Evolutionary conservation across 2,113 vertebrate species (phyloP).

Genomic region (Phycodurus eques): DNA sequence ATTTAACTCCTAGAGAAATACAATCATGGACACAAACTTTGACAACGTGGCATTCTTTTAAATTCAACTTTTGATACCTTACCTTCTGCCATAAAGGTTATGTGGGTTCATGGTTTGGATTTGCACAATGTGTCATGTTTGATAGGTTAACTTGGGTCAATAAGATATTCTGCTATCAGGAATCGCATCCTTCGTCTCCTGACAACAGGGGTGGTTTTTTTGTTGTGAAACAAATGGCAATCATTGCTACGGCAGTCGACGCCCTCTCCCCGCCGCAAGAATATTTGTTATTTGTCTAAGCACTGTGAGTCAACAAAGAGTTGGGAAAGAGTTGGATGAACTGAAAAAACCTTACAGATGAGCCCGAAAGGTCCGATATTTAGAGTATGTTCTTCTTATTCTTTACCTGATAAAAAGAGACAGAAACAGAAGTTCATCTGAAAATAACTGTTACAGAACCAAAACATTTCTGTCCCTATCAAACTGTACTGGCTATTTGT

Average conservation of each 20-base stretch:
- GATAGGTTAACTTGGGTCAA: neutral
- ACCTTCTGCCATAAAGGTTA: neutral
- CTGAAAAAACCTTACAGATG: conserved; percentile 1
- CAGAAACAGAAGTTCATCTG: neutral
- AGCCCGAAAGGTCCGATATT: neutral
- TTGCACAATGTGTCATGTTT: neutral
- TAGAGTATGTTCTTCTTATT: too few relatives aligned
- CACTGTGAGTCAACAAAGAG: conserved; percentile 6
- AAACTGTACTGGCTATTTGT: too few relatives aligned
- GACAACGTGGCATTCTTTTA: too few relatives aligned
- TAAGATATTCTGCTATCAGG: neutral
- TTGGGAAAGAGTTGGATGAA: conserved; percentile 15
- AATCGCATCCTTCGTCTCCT: neutral
- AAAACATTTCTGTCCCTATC: too few relatives aligned
- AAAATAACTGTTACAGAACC: too few relatives aligned
- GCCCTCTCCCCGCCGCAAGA: neutral
- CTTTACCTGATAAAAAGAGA: neutral
- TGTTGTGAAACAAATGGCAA: neutral
- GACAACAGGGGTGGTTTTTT: neutral
- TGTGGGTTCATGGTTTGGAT: neutral
- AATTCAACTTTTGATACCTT: neutral
- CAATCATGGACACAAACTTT: too few relatives aligned
- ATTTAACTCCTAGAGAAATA: too few relatives aligned
- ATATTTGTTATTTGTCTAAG: conserved; percentile 9
- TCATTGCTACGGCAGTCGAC: neutral